Evolutionary conservation across 2,888 invertebrate species (phyloP).

Genomic region (Melikaiella ostensackeni): DNA sequence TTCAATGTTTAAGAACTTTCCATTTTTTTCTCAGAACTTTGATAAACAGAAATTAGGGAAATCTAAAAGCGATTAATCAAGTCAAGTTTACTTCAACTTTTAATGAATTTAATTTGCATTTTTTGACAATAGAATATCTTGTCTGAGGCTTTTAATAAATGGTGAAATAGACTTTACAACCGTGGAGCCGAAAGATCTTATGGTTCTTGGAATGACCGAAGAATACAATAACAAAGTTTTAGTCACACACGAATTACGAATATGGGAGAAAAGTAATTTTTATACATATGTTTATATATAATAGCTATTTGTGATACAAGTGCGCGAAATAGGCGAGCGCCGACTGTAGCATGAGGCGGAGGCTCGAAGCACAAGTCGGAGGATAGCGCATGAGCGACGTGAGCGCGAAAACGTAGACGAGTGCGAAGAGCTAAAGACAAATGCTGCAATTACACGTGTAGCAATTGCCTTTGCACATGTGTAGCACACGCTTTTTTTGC

Average conservation of each 20-base stretch:
- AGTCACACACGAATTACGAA: constrained; percentile 84
- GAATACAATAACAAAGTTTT: constrained; percentile 78
- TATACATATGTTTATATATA: too few species aligned
- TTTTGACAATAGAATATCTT: constrained; percentile 83
- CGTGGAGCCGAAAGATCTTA: constrained; percentile 90
- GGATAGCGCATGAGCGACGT: too few species aligned
- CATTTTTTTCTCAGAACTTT: constrained; percentile 3
- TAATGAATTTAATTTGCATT: not conserved
- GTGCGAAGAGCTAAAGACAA: too few species aligned
- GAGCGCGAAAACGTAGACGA: too few species aligned
- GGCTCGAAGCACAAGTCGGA: too few species aligned
- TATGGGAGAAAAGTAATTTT: constrained; percentile 78
- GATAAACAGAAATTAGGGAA: not conserved
- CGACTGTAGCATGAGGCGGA: too few species aligned
- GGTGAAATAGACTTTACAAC: constrained; percentile 91
- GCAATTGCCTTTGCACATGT: too few species aligned
- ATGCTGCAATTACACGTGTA: too few species aligned
- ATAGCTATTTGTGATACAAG: too few species aligned
- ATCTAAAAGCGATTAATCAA: constrained; percentile 15
- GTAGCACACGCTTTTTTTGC: too few species aligned
- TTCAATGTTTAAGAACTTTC: not conserved
- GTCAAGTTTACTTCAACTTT: not conserved
- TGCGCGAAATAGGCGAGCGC: too few species aligned
- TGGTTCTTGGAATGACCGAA: constrained; percentile 84
- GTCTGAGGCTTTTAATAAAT: constrained; percentile 86